A percentile compares a stretch with the other conserved stretches of the same genome.
Conservation (phyloP, 2,797 vertebrate species). For the Sebastes hopkinsi region DNA sequence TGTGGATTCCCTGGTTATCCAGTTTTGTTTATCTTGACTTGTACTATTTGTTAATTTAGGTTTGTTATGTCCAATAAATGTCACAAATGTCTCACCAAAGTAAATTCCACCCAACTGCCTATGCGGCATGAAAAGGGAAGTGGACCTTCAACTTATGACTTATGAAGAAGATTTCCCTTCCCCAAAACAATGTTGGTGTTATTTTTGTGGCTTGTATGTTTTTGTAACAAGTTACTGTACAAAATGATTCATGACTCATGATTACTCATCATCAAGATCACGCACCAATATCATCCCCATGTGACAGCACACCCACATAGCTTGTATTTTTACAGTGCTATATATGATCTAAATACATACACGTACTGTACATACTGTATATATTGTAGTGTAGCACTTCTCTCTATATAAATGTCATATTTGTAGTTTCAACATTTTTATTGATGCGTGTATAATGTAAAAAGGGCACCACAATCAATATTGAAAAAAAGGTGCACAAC, state of each 20-base stretch:
- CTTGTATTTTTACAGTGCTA: neutral
- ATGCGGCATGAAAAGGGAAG: constrained; percentile 27
- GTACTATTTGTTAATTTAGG: neutral
- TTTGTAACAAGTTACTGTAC: constrained; percentile 11
- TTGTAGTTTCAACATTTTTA: too few species aligned
- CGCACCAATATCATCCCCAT: neutral
- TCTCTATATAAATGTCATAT: neutral
- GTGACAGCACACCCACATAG: neutral
- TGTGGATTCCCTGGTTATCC: neutral
- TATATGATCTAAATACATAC: neutral
- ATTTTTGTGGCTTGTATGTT: constrained; percentile 1
- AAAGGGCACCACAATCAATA: too few species aligned
- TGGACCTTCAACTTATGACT: constrained; percentile 12
- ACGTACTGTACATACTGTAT: neutral
- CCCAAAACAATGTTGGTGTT: neutral
- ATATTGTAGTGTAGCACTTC: neutral
- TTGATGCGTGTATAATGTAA: too few species aligned
- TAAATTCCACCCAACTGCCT: neutral
- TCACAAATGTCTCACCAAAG: neutral
- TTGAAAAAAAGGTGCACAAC: too few species aligned
- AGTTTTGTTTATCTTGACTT: neutral
- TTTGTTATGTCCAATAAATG: neutral
- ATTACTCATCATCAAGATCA: constrained; percentile 1
- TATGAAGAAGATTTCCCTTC: neutral
- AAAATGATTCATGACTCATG: neutral